Evolutionary conservation across 2,888 invertebrate genomes (phyloP), one percentile per base, ranked within the genome.

Genomic region (Tachina grossa): DNA sequence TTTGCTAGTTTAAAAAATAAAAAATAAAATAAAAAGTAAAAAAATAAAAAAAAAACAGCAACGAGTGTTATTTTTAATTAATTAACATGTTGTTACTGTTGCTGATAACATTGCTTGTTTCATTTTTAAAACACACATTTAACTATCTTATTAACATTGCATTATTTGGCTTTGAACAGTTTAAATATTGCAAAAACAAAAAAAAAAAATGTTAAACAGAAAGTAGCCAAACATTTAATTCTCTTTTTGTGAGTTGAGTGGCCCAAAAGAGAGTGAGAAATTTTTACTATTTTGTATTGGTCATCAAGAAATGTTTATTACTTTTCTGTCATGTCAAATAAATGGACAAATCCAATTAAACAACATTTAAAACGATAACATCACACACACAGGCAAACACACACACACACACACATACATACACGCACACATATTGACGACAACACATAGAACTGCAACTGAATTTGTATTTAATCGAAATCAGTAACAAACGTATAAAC

Each of bases 291-390:
- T 74, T 81, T 53, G 39, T 45, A 59, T 16, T 74, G 51, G 51
- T 71, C 69, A 69, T 55, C 55, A 63, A 9, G 19, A 84, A 68
- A 22, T 69, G 68, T 75, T 74, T 78, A 74, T 69, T 63, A 59
- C 75, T 61, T 75, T 72, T 82, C 22, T 83, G 83, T 74, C 75
- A 83, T 79, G 83, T 83, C 61, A 53, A 51, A 59, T 81, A 79
- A 85, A 71, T 83, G 61, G 71, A 79, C 85, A 83, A 85, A 85
- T 83, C 85, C 79, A 85, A 85, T 85, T 83, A 85, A n/a, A 83
- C 65, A 79, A 59, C 69, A 82, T 82, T 82, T 74, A 78, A 78
- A 82, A 69, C 59, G 63, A 75, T 75, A 82, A 82, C 57, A 78
- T 71, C 45, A 63, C 65, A 51, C 59, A 69, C 14, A 57, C 13